Evolutionary conservation across 1,140 invertebrate genomes (phyloP), one percentile per base, ranked within the genome.

Genomic region (Batillaria attramentaria): DNA sequence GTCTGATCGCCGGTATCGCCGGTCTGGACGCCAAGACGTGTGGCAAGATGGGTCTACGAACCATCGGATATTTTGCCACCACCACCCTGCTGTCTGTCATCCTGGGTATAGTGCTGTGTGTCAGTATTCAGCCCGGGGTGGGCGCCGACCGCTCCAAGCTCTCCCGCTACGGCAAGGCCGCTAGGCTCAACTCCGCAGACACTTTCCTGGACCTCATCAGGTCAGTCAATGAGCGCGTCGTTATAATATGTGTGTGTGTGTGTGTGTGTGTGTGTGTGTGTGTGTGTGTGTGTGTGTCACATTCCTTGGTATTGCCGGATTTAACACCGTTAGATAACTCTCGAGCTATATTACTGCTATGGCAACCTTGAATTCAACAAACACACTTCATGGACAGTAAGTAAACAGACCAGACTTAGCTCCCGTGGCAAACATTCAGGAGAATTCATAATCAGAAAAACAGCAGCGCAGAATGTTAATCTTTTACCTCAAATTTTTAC

Each of bases 21-120:
- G 87, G 86, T 16, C 84, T 90, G 33, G 90, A 91, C 77, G 87
- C 87, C n/a, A 88, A 87, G 75, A 87, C 90, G 13, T 89, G 87
- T 72, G 90, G 90, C 5, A 86, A 84, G 81, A 90, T 91, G 85
- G 90, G 90, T 24, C 81, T 89, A 0, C 73, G 96, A 72, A 95
- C 97, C 16, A 95, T 98, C 76, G 93, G 94, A 33, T 99, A 98
- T 91, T 99, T 50, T 33, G 94, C 96, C 87, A 94, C 94, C 13
- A 99, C 97, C 16, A 99, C 97, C 1, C 90, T 98, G 28, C 57
- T 88, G 50, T 85, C 86, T 3, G 89, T 90, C 16, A 83, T 89
- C 42, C 78, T 89, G 16, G 89, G 88, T 24, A 89, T 90, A 37
- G 86, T 90, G 24, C 84, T 91, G 80, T 85, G 84, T 16, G 84